Evolutionary conservation across 1,140 invertebrate species (phyloP), one percentile per base, ranked within the genome.

Genomic region (Magallana ariakensis): DNA sequence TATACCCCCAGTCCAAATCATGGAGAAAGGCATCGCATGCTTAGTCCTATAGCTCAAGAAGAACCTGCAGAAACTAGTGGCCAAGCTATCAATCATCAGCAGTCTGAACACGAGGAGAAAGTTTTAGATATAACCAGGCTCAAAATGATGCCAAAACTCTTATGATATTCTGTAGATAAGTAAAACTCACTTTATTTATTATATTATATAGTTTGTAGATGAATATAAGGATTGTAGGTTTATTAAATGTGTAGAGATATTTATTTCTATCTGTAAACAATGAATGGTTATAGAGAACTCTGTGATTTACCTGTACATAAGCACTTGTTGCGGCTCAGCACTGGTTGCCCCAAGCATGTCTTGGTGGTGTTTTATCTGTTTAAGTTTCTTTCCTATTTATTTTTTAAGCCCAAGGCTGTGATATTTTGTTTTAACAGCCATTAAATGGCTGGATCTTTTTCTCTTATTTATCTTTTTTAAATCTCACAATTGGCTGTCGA

Each of bases 111-210:
- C 11, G 87, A 90, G 75, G 92, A 92, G 58, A 92, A 91, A 83
- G 91, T 93, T 84, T 87, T 93, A 88, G 93, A 94, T 89, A 93
- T 94, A 60, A 91, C 89, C 46, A 91, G 91, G 84, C 89, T 94
- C 22, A 93, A 92, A 90, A 91, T 92, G 83, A 85, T 94, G 80
- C 92, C 93, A 57, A 94, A 94, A 87, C 87, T 94, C 80, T 90
- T 94, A 84, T 93, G 91, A 56, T 60, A 58, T 84, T 56, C 82
- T 58, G 16, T 22, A 57, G 15, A 60, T 19, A 9, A 22, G 4
- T 16, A 82, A 82, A 46, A 46, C 33, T 46, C 33, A 46, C 9
- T 8, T 55, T 10, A 54, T 54, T 82, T 82, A 82, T 82, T 55
- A 82, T 54, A n/a, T n/a, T n/a, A 16, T 8, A 15, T 82, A 62